These are phyloP conservation scores for Melanogrammus aeglefinus DNA, from an alignment of 2,797 vertebrate species.

Conservation along the genomic window DNA sequence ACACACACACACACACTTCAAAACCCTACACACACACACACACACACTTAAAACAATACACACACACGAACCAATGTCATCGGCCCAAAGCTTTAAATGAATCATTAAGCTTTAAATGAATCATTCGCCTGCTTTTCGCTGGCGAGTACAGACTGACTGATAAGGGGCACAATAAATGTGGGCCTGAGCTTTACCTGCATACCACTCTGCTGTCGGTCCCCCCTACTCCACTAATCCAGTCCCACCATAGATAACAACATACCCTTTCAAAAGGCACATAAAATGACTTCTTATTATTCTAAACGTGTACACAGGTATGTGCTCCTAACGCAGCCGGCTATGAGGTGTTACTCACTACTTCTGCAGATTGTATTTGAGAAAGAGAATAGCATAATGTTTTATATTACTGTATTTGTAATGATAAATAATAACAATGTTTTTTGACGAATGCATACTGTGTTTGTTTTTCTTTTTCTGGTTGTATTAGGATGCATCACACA, in stretches of 20 bases:
- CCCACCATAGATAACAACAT: not conserved
- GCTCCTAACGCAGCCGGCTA: too few relatives aligned
- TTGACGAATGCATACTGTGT: not conserved
- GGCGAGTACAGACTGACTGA: not conserved
- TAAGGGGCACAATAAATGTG: not conserved
- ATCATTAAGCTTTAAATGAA: not conserved
- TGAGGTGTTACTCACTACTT: too few relatives aligned
- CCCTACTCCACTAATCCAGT: not conserved
- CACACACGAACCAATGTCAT: not conserved
- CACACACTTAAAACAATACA: not conserved
- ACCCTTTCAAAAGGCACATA: too few relatives aligned
- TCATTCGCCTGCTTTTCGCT: not conserved
- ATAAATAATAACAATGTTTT: not conserved
- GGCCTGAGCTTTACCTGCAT: not conserved
- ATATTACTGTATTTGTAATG: too few relatives aligned
- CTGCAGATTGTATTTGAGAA: too few relatives aligned
- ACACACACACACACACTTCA: not conserved
- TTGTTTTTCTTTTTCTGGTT: not conserved
- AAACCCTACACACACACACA: too few relatives aligned
- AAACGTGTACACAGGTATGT: too few relatives aligned
- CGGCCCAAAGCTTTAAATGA: not conserved
- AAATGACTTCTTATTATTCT: too few relatives aligned
- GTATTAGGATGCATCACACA: not conserved
- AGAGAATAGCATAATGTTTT: too few relatives aligned
- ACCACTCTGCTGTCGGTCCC: not conserved